phyloP scores from a whole-genome alignment of 2,797 vertebrate species.

The Pelochelys cantorii region DNA sequence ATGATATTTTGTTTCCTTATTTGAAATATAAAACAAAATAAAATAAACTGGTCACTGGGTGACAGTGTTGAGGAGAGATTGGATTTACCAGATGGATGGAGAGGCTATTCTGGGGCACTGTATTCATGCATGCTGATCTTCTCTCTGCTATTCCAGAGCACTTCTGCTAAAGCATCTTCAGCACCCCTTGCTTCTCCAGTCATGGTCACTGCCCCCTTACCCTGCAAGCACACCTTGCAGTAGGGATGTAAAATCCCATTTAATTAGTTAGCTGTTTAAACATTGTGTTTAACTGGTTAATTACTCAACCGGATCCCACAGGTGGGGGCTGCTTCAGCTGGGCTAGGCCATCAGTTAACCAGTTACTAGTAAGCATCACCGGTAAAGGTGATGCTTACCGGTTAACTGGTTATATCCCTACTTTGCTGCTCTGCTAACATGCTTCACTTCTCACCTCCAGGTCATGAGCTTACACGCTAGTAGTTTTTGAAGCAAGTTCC shows the following conservation, averaged over 20 bases:
- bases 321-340: too few relatives aligned
- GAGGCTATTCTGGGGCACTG: neutral
- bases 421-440: neutral
- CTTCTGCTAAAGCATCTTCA: neutral
- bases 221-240: neutral
- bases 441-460: neutral
- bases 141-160: neutral
- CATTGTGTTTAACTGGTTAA: too few relatives aligned
- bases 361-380: too few relatives aligned
- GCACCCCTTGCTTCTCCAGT: neutral
- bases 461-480: neutral
- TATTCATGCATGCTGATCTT: neutral
- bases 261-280: too few relatives aligned
- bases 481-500: neutral
- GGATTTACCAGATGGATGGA: neutral
- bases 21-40: neutral
- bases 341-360: too few relatives aligned
- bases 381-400: too few relatives aligned
- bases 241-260: too few relatives aligned
- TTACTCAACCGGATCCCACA: too few relatives aligned
- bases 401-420: too few relatives aligned
- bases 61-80: neutral
- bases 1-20: neutral
- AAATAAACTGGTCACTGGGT: neutral
- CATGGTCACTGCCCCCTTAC: neutral